A percentile compares a stretch with the other conserved stretches of the same genome.
Evolutionary conservation across 2,113 vertebrate genomes (phyloP).

Genomic region (Gorilla gorilla): DNA sequence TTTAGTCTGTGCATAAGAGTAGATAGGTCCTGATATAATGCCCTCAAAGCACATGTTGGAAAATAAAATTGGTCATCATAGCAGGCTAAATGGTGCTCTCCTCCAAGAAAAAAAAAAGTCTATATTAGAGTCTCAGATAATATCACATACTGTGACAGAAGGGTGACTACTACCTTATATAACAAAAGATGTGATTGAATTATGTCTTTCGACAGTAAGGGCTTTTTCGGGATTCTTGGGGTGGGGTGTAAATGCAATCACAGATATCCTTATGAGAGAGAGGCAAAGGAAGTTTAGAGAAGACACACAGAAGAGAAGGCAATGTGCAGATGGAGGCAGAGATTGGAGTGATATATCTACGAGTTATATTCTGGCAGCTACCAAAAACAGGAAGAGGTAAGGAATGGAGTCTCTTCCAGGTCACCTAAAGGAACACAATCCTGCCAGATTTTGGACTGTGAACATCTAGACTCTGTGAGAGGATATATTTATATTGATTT

Average conservation of each 20-base stretch:
- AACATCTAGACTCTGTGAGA: neutral
- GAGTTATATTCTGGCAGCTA: neutral
- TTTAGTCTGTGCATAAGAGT: neutral
- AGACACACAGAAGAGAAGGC: neutral
- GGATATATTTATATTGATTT: neutral
- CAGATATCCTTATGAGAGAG: neutral
- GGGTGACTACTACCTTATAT: neutral
- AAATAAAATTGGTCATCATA: neutral
- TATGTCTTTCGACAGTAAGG: too few species aligned
- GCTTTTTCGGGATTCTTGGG: neutral
- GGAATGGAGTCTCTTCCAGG: neutral
- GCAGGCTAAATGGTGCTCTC: neutral
- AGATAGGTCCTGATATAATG: neutral
- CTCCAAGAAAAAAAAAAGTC: too few species aligned
- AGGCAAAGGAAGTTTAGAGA: neutral
- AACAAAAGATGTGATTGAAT: neutral
- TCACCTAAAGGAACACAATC: fast-evolving
- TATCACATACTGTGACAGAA: neutral
- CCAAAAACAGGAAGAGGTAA: neutral
- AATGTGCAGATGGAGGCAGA: neutral
- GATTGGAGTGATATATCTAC: neutral
- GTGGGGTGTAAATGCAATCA: neutral
- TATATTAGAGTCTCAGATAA: neutral
- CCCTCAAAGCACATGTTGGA: neutral
- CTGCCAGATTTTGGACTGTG: neutral